A percentile compares a stretch with the other conserved stretches of the same genome.
These are phyloP conservation scores for Drosophila pseudotakahashii DNA, from an alignment of 2,888 invertebrate genomes.

Conservation along the genomic window DNA sequence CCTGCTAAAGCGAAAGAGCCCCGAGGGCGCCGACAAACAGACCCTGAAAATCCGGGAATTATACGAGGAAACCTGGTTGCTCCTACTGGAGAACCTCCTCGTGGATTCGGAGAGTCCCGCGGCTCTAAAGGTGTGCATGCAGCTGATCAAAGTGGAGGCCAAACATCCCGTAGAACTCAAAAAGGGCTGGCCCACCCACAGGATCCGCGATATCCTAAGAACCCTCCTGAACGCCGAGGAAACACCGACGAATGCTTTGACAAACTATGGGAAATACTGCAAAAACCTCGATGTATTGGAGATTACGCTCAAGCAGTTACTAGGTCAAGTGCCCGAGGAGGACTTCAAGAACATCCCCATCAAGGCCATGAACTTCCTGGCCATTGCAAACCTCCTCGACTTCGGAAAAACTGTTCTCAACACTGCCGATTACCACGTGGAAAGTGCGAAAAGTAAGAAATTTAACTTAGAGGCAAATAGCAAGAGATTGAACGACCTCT, in stretches of 20 bases:
- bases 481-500: constrained; percentile 89
- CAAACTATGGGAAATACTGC: constrained; percentile 90
- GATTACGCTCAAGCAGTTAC: constrained; percentile 88
- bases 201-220: constrained; percentile 88
- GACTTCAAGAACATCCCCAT: constrained; percentile 85
- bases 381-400: constrained; percentile 86
- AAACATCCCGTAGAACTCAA: constrained; percentile 86
- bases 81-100: constrained; percentile 83
- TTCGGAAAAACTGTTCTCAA: constrained; percentile 80
- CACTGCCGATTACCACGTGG: constrained; percentile 78
- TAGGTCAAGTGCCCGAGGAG: constrained; percentile 85
- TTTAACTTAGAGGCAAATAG: constrained; percentile 86
- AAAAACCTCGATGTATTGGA: constrained; percentile 91
- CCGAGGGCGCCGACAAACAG: constrained; percentile 1
- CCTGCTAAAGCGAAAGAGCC: constrained; percentile 86
- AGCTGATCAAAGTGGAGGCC: constrained; percentile 90
- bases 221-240: constrained; percentile 87
- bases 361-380: constrained; percentile 87
- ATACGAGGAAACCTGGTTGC: constrained; percentile 88
- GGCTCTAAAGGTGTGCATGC: constrained; percentile 90
- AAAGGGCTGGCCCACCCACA: constrained; percentile 85
- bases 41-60: constrained; percentile 61
- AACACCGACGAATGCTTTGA: constrained; percentile 87
- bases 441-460: background rate
- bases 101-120: constrained; percentile 84